These are phyloP conservation scores for Bibio marci DNA, from an alignment of 2,888 invertebrate genomes.

Conservation along the genomic window DNA sequence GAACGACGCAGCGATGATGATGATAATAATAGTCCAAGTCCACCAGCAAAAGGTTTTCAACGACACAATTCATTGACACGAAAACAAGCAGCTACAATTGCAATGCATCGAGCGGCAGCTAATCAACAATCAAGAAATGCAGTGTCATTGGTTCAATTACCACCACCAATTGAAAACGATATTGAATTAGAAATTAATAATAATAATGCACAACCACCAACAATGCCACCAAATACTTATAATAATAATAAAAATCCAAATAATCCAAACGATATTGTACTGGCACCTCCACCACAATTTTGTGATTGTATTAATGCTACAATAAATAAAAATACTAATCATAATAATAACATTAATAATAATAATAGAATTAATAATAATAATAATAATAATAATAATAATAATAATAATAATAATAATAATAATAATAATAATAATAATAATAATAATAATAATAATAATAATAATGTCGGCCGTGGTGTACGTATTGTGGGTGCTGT, in stretches of 20 bases:
- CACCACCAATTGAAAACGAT: slow-evolving; percentile 58
- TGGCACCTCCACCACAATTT: slow-evolving; percentile 82
- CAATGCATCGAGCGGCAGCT: slow-evolving; percentile 30
- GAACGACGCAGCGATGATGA: slow-evolving; percentile 25
- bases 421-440: neutral
- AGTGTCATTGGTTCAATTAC: slow-evolving; percentile 60
- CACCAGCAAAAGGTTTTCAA: slow-evolving; percentile 34
- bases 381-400: slow-evolving; percentile 18
- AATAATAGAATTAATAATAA: slow-evolving; percentile 11
- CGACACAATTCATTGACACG: slow-evolving; percentile 44
- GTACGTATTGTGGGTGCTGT: slow-evolving; percentile 72
- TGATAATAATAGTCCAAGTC: slow-evolving; percentile 27
- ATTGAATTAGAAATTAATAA: slow-evolving; percentile 42
- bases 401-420: slow-evolving; percentile 11
- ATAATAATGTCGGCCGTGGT: slow-evolving; percentile 22
- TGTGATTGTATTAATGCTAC: slow-evolving; percentile 48
- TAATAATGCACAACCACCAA: slow-evolving; percentile 6
- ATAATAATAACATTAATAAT: too few relatives aligned
- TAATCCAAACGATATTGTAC: slow-evolving; percentile 37
- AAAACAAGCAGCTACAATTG: slow-evolving; percentile 39
- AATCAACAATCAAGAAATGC: slow-evolving; percentile 38
- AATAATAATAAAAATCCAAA: slow-evolving; percentile 13
- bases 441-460: neutral
- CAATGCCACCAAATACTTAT: neutral
- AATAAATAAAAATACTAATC: slow-evolving; percentile 12